Conservation (phyloP, 2,888 invertebrate species). For the Parochlus steinenii region DNA sequence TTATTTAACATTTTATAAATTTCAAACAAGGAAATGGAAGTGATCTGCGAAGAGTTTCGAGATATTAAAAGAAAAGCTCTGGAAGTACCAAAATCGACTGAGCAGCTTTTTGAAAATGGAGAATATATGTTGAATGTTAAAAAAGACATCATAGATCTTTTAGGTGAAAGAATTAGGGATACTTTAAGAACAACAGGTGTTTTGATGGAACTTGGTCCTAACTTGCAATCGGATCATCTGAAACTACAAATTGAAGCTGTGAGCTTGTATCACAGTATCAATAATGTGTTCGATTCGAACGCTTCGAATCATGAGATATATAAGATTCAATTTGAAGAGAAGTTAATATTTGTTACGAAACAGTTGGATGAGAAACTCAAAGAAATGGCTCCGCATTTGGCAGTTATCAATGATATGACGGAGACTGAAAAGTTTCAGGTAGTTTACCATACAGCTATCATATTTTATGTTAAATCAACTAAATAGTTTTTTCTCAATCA, state of each 20-base stretch:
- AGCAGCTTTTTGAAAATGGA: constrained; percentile 65
- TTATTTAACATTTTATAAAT: too few species aligned
- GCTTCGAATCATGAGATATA: constrained; percentile 62
- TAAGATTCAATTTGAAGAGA: constrained; percentile 74
- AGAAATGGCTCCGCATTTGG: constrained; percentile 56
- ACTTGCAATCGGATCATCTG: constrained; percentile 56
- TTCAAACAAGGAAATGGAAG: constrained; percentile 45
- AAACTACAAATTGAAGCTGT: constrained; percentile 65
- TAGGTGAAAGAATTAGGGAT: constrained; percentile 51
- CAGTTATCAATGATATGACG: constrained; percentile 70
- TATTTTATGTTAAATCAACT: too few species aligned
- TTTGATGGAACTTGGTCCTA: constrained; percentile 62
- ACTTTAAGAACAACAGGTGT: constrained; percentile 48
- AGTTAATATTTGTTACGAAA: constrained; percentile 47
- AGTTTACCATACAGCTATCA: too few species aligned
- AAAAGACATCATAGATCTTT: constrained; percentile 46
- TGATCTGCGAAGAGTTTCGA: constrained; percentile 56
- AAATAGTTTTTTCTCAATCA: too few species aligned
- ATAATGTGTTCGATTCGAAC: constrained; percentile 65
- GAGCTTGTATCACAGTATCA: constrained; percentile 66
- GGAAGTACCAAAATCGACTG: constrained; percentile 58
- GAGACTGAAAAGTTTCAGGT: constrained; percentile 54
- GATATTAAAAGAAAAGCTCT: constrained; percentile 48
- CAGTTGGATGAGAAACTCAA: constrained; percentile 52
- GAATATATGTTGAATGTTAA: constrained; percentile 66